Conservation (phyloP, 2,113 vertebrate genomes). For the Abramis brama region DNA sequence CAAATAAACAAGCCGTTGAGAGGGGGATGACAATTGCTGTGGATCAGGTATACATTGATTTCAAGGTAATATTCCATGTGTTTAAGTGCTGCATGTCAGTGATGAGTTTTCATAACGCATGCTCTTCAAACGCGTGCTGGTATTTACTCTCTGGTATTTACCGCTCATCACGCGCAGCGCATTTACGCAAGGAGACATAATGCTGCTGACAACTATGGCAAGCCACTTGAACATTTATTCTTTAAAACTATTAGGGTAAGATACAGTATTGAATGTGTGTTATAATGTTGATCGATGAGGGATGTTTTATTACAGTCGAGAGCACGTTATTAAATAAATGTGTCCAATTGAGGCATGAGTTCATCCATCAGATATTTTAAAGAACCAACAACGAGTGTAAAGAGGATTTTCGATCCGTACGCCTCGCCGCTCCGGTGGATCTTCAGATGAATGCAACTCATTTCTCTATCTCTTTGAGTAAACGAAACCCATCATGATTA, state of each 20-base stretch:
- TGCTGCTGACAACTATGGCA: neutral
- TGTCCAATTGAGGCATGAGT: no score
- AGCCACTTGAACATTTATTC: neutral
- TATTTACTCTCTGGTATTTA: slow-evolving; percentile 16
- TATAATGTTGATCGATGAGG: no score
- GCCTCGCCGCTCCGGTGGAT: no score
- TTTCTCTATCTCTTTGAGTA: no score
- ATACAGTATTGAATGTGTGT: neutral
- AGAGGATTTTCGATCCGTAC: no score
- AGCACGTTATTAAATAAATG: no score
- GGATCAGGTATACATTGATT: neutral
- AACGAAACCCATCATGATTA: no score
- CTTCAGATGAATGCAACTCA: no score
- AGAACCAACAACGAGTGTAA: no score
- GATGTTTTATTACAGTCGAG: no score
- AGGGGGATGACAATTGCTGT: neutral
- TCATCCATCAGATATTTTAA: no score
- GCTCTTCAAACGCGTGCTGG: slow-evolving; percentile 13
- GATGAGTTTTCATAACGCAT: neutral
- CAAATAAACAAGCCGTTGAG: neutral
- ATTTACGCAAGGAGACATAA: neutral
- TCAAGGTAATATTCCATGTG: neutral
- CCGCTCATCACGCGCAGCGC: neutral
- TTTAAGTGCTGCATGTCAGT: neutral
- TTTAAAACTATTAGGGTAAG: neutral